A percentile compares a stretch with the other conserved stretches of the same genome.
Conservation (phyloP, 2,797 vertebrate species). For the Chelon labrosus region DNA sequence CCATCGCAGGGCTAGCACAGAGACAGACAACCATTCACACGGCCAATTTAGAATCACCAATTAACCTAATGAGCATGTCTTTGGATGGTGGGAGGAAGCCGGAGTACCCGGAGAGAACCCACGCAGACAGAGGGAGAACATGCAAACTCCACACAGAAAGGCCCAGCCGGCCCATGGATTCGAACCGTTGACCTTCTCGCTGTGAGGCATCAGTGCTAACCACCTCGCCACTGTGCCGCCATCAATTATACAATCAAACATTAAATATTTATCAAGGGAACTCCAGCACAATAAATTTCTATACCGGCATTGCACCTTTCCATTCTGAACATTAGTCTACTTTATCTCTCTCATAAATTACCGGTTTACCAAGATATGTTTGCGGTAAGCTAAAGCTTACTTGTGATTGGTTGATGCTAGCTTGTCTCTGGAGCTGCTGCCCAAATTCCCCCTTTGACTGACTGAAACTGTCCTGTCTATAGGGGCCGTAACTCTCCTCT, state of each 20-base stretch:
- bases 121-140: no score
- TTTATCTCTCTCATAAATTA: slow-evolving; percentile 77
- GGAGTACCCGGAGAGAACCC: no score
- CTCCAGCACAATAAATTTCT: background rate
- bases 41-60: no score
- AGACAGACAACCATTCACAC: no score
- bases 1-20: no score
- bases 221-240: no score
- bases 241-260: slow-evolving; percentile 22
- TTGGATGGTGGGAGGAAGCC: no score
- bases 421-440: slow-evolving; percentile 67
- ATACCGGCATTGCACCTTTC: slow-evolving; percentile 11
- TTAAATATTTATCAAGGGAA: slow-evolving; percentile 35
- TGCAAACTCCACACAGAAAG: no score
- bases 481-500: slow-evolving; percentile 83
- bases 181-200: no score
- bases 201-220: no score
- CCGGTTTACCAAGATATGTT: slow-evolving; percentile 76
- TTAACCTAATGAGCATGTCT: no score
- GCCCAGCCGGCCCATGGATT: no score
- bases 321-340: background rate
- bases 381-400: slow-evolving; percentile 78
- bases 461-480: slow-evolving; percentile 81
- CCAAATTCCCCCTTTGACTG: slow-evolving; percentile 55
- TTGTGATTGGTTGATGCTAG: slow-evolving; percentile 66